These are phyloP conservation scores for Nephrotoma appendiculata DNA, from an alignment of 2,888 invertebrate species.

Conservation along the genomic window DNA sequence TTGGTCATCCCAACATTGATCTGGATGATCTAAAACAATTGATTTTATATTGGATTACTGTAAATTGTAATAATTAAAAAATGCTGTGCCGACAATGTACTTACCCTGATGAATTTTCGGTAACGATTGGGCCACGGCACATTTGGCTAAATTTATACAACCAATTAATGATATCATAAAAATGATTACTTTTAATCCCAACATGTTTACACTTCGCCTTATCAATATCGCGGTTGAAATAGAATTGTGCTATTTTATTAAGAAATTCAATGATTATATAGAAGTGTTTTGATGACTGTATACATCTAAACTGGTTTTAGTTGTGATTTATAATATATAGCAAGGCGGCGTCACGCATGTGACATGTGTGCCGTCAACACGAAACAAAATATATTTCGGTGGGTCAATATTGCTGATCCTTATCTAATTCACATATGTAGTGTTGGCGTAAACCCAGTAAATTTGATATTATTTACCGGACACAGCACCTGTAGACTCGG, in stretches of 20 bases:
- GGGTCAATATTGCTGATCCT: no score
- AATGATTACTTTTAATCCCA: background rate
- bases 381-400: no score
- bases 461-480: no score
- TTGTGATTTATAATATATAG: no score
- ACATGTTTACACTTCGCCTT: background rate
- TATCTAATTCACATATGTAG: no score
- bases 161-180: background rate
- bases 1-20: background rate
- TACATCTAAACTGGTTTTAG: no score
- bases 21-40: background rate
- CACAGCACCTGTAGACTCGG: no score
- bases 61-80: background rate
- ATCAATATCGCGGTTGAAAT: background rate
- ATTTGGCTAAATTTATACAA: background rate
- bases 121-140: background rate
- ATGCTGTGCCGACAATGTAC: background rate
- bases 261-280: no score
- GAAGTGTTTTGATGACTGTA: no score
- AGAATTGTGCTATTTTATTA: background rate
- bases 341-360: no score
- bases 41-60: background rate
- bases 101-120: background rate
- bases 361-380: no score
- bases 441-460: no score